Percentiles rank a stretch among this genome's conserved stretches.
Conservation (phyloP, 2,797 vertebrate genomes). For the Toxotes lorentzi region DNA sequence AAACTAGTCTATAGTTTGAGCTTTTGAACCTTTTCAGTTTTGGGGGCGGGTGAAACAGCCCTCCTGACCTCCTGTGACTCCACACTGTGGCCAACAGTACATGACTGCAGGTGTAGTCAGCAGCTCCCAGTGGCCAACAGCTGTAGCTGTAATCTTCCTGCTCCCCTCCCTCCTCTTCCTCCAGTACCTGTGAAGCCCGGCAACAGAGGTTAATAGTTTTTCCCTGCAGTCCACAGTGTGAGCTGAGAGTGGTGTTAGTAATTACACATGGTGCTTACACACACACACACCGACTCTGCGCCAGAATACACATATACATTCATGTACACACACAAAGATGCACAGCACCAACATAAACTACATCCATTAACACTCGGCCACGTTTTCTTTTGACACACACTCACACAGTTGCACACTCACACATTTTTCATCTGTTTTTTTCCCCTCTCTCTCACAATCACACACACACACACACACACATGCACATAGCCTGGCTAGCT, state of each 20-base stretch:
- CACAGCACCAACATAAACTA: constrained; percentile 17
- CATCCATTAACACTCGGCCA: constrained; percentile 13
- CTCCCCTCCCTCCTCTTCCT: constrained; percentile 15
- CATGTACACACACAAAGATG: constrained; percentile 26
- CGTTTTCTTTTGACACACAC: constrained; percentile 7
- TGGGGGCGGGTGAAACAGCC: background rate
- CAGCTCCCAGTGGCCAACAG: constrained; percentile 46
- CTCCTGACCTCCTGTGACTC: background rate
- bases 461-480: background rate
- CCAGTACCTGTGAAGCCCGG: constrained; percentile 58
- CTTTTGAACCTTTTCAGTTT: background rate
- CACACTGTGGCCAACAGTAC: constrained; percentile 30
- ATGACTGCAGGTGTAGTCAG: constrained; percentile 31
- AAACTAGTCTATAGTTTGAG: background rate
- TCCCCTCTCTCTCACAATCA: background rate
- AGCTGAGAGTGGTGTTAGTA: constrained; percentile 61
- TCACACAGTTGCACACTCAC: background rate
- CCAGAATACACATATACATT: constrained; percentile 21
- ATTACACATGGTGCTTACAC: constrained; percentile 67
- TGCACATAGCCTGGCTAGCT: background rate
- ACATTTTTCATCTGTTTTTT: constrained; percentile 8
- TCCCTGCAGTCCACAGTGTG: constrained; percentile 64
- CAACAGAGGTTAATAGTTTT: constrained; percentile 78
- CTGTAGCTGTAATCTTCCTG: constrained; percentile 35
- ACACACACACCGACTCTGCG: constrained; percentile 39